Conservation (phyloP, 2,888 invertebrate species). For the Icerya purchasi region DNA sequence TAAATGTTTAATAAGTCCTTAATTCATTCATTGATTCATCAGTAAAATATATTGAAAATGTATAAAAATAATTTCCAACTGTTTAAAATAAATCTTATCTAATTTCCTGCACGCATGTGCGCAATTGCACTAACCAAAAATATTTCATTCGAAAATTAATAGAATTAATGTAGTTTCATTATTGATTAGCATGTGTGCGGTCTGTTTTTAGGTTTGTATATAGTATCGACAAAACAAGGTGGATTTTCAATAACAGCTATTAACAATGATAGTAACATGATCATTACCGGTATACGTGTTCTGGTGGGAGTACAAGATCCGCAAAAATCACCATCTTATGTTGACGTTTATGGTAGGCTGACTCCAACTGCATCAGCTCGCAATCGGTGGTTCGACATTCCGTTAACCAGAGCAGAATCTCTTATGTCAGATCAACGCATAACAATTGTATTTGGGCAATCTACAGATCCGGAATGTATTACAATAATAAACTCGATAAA, state of each 20-base stretch:
- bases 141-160: too few relatives aligned
- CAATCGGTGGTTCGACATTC: slow-evolving; percentile 87
- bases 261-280: slow-evolving; percentile 68
- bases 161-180: too few relatives aligned
- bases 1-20: too few relatives aligned
- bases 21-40: too few relatives aligned
- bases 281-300: slow-evolving; percentile 74
- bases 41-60: too few relatives aligned
- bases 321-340: slow-evolving; percentile 50
- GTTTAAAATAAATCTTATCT: too few relatives aligned
- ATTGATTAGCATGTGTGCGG: too few relatives aligned
- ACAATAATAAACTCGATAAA: slow-evolving; percentile 87
- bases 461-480: slow-evolving; percentile 66
- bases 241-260: slow-evolving; percentile 74
- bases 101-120: too few relatives aligned
- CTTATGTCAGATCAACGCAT: slow-evolving; percentile 77
- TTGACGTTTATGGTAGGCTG: slow-evolving; percentile 52
- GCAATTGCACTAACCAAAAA: too few relatives aligned
- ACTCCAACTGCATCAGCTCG: slow-evolving; percentile 46
- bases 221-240: slow-evolving; percentile 73
- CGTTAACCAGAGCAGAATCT: slow-evolving; percentile 81
- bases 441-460: slow-evolving; percentile 59
- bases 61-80: too few relatives aligned
- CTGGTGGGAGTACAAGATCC: slow-evolving; percentile 65
- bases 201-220: slow-evolving; percentile 61